These are phyloP conservation scores for Ichneumon xanthorius DNA, from an alignment of 2,888 invertebrate species.

Conservation along the genomic window DNA sequence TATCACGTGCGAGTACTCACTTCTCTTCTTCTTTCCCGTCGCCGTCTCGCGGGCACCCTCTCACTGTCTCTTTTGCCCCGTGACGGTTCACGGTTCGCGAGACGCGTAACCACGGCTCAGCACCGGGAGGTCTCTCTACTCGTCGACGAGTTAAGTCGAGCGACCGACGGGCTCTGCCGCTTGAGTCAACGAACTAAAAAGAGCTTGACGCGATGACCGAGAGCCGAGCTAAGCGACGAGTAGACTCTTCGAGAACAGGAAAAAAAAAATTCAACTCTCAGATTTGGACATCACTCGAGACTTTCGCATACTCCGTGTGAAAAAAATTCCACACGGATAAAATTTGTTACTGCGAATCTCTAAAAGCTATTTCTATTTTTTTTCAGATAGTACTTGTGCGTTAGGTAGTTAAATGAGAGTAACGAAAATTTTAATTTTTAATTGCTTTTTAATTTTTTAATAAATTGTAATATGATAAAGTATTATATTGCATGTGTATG, in stretches of 20 bases:
- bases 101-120: conserved; percentile 42
- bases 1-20: conserved; percentile 59
- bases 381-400: not conserved
- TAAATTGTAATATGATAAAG: too few species aligned
- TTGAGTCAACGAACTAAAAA: conserved; percentile 63
- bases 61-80: conserved; percentile 24
- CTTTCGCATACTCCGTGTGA: not conserved
- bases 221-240: conserved; percentile 5
- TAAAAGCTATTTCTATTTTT: not conserved
- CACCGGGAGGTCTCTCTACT: conserved; percentile 39
- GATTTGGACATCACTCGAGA: not conserved
- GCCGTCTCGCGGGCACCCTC: conserved; percentile 38
- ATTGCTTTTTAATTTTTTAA: too few species aligned
- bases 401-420: too few species aligned
- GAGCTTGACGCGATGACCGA: conserved; percentile 48
- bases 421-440: too few species aligned
- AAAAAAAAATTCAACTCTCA: not conserved
- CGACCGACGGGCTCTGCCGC: conserved; percentile 26
- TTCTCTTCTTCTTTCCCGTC: conserved; percentile 40
- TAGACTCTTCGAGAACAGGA: conserved; percentile 16
- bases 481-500: too few species aligned
- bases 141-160: conserved; percentile 50
- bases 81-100: conserved; percentile 59
- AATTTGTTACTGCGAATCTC: not conserved
- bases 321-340: not conserved